These are phyloP conservation scores for Aepyceros melampus DNA, from an alignment of 2,113 vertebrate genomes.

Conservation along the genomic window DNA sequence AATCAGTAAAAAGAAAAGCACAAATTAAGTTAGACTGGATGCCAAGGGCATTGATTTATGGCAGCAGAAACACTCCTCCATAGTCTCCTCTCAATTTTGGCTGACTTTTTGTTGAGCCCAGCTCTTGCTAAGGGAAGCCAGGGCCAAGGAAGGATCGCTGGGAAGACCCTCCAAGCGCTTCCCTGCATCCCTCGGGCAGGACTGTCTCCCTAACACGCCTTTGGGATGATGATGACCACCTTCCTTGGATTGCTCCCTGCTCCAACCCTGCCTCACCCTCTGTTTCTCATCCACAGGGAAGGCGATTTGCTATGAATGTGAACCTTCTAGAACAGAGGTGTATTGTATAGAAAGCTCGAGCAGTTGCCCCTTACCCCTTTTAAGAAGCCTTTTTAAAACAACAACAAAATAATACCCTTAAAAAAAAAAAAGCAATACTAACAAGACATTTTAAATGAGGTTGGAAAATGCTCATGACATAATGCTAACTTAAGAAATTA, in stretches of 20 bases:
- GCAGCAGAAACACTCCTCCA: neutral
- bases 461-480: neutral
- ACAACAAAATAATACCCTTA: neutral
- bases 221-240: neutral
- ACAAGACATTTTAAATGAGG: neutral
- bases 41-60: neutral
- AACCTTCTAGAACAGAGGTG: neutral
- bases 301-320: neutral
- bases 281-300: neutral
- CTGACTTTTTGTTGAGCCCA: neutral
- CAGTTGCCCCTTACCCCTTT: neutral
- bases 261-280: neutral
- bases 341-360: neutral
- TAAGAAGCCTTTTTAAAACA: neutral
- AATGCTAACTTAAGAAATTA: neutral
- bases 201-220: neutral
- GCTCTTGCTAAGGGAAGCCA: neutral
- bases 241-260: neutral
- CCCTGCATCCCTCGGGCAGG: neutral
- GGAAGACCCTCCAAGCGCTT: neutral
- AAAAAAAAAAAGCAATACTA: neutral
- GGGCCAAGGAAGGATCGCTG: fast-evolving
- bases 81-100: neutral
- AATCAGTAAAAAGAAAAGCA: neutral
- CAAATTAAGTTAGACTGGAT: neutral